Evolutionary conservation across 2,797 vertebrate genomes (phyloP), one percentile per base, ranked within the genome.

Genomic region (Epinephelus malabaricus): DNA sequence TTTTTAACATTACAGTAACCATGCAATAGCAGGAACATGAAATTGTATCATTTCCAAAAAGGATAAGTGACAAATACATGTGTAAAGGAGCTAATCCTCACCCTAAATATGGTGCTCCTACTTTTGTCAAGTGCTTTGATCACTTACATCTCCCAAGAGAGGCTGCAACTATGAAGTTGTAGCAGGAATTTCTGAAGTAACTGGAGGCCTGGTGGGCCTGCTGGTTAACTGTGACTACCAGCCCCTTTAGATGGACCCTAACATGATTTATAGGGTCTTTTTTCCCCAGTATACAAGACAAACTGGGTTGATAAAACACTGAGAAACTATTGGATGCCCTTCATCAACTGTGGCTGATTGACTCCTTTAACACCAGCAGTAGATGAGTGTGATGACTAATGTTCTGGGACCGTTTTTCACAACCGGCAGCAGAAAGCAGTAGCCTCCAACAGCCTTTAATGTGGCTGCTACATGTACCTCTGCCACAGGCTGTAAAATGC

Each of bases 131-230:
- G 3, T 68, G 40, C 3, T 21, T 47, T 12, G 10, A 62, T 15
- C 13, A 23, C 2, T 46, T 58, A 1, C 14, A 73, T 71, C 46
- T 78, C 14, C 56, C 12, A 49, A 18, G 9, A 61, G 23, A 0
- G 23, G 12, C 4, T 21, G 27, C 38, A 59, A 53, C 27, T 73
- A 10, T 1, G 15, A 58, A 54, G 56, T 27, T 64, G 0, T n/a
- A 6, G 34, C 38, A 54, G 13, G 11, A n/a, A 65, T 17, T 18
- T 8, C 10, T 47, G 15, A 54, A 76, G 49, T 70, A 23, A 43
- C 1, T 47, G 43, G 21, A 67, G 79, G 53, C 67, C 71, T 21
- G 67, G 7, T 55, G 59, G 55, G 70, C 66, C 81, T 73, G 46
- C 55, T 68, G 68, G 65, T 46, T 21, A 19, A 73, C 51, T 56